Conservation (phyloP, 2,113 vertebrate species). For the Colaptes auratus region DNA sequence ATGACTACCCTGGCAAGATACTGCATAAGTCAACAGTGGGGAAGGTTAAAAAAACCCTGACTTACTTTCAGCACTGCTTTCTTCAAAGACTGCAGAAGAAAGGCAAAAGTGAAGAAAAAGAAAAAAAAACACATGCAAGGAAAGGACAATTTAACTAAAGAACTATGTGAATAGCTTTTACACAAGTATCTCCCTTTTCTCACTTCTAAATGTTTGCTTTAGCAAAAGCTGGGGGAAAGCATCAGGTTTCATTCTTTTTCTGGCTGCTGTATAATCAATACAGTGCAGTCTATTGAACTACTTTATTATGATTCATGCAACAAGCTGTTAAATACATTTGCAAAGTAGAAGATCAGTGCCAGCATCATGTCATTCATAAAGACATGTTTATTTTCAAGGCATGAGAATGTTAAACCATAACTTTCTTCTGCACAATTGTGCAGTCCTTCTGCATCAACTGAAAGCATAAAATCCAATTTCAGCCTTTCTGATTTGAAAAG, state of each 20-base stretch:
- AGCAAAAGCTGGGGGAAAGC: neutral
- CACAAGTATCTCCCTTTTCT: neutral
- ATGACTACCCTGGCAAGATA: neutral
- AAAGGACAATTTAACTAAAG: neutral
- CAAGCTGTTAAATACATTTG: constrained; percentile 32
- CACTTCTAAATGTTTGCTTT: neutral
- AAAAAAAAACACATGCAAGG: neutral
- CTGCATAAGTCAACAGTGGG: neutral
- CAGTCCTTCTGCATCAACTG: neutral
- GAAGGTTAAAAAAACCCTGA: neutral
- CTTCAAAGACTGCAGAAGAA: neutral
- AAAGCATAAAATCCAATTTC: neutral
- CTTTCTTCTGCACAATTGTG: neutral
- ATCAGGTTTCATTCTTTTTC: neutral
- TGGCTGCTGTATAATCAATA: neutral
- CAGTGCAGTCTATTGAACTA: neutral
- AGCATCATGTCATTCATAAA: neutral
- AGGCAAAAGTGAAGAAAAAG: neutral
- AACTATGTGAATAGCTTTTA: neutral
- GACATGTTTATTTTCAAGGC: neutral
- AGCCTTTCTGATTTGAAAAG: neutral
- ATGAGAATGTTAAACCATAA: neutral
- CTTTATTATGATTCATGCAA: constrained; percentile 20
- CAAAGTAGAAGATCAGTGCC: neutral
- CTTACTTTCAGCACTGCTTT: neutral